Evolutionary conservation across 1,140 invertebrate species (phyloP).

Genomic region (Parasteatoda tepidariorum): DNA sequence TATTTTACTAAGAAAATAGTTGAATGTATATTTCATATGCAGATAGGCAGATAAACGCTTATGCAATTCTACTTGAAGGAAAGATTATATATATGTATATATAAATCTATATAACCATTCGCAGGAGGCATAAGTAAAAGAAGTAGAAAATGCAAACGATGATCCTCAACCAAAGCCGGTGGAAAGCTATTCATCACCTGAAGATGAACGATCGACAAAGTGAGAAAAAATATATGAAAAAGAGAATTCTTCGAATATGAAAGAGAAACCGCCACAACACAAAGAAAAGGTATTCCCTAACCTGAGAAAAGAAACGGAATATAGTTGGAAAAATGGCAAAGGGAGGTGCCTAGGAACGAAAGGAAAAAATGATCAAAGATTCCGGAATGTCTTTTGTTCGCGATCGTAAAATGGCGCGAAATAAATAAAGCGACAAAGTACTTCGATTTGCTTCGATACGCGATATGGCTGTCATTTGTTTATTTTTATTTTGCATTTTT

Average conservation of each 20-base stretch:
- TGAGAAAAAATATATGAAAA: not conserved
- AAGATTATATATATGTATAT: too few species aligned
- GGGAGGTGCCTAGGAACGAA: not conserved
- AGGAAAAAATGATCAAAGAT: slow-evolving; percentile 24
- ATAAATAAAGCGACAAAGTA: slow-evolving; percentile 5
- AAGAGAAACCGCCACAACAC: not conserved
- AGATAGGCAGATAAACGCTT: too few species aligned
- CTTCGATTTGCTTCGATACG: not conserved
- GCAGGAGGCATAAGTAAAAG: not conserved
- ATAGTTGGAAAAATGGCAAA: not conserved
- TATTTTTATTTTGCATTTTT: not conserved
- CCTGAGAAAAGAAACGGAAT: not conserved
- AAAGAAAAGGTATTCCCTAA: not conserved
- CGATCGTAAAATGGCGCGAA: not conserved
- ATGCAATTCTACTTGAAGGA: too few species aligned
- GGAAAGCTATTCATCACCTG: slow-evolving; percentile 3
- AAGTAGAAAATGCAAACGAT: not conserved
- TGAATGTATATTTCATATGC: too few species aligned
- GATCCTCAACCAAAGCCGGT: not conserved
- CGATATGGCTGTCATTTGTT: not conserved
- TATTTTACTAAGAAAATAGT: too few species aligned
- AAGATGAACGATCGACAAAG: slow-evolving; percentile 12
- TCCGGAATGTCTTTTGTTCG: not conserved
- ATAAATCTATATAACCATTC: not conserved
- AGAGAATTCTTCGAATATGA: not conserved